Evolutionary conservation across 2,888 invertebrate species (phyloP).

Genomic region (Xestia xanthographa): DNA sequence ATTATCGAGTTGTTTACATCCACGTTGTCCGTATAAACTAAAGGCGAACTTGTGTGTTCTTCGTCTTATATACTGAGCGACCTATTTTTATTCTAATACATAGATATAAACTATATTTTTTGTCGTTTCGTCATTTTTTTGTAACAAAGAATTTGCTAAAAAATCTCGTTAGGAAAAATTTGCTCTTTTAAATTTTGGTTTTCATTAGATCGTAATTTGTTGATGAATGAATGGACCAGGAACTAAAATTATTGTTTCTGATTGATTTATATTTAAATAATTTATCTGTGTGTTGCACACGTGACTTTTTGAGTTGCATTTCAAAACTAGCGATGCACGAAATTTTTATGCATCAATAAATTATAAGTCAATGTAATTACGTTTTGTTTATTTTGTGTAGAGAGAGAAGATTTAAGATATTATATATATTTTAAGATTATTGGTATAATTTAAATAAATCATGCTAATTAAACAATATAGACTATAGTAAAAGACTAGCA

Average conservation of each 20-base stretch:
- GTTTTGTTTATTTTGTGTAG: background rate
- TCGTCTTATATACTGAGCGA: constrained; percentile 59
- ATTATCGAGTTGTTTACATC: constrained; percentile 27
- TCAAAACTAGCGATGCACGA: background rate
- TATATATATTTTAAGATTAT: no score
- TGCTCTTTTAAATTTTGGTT: background rate
- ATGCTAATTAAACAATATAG: no score
- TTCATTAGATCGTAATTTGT: background rate
- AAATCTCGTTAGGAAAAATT: background rate
- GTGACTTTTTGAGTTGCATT: background rate
- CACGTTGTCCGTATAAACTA: constrained; percentile 41
- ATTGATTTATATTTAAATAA: background rate
- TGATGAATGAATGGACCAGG: constrained; percentile 15
- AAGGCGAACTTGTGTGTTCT: constrained; percentile 29
- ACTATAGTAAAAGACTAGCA: no score
- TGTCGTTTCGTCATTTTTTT: background rate
- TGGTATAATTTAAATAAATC: no score
- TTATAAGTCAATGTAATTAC: background rate
- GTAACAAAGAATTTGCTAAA: background rate
- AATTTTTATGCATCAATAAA: background rate
- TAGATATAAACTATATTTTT: background rate
- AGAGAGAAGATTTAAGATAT: no score
- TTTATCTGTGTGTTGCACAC: background rate
- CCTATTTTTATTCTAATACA: constrained; percentile 26
- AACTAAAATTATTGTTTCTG: background rate